Conservation (phyloP, 37 sponge, comb jelly and placozoan species). For the Aplysina aerophoba region DNA sequence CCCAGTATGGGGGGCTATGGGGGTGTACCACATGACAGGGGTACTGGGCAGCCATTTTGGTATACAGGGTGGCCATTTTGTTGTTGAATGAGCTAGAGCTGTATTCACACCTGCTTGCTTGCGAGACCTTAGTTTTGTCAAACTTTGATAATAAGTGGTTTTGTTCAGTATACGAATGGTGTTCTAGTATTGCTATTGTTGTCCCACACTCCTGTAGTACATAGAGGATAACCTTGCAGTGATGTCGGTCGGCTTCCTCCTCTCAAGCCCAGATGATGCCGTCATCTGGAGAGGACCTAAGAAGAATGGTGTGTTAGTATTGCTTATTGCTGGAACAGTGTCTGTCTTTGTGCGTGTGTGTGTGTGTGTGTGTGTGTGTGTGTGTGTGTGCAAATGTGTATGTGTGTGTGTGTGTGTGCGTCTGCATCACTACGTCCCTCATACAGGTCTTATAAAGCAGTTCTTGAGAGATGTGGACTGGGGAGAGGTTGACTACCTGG, state of each 20-base stretch:
- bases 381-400: neutral
- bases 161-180: neutral
- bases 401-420: neutral
- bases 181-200: no score
- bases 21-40: no score
- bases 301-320: conserved; percentile 85
- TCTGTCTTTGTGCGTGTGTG: neutral
- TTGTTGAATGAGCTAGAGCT: no score
- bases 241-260: conserved; percentile 98
- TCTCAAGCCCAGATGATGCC: conserved; percentile 88
- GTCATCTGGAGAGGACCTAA: conserved; percentile 99
- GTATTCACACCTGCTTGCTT: neutral
- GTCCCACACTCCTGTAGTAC: conserved; percentile 48
- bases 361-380: neutral
- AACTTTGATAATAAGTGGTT: neutral
- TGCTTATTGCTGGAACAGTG: neutral
- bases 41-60: no score
- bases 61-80: no score
- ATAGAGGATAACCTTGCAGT: conserved; percentile 93
- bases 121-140: neutral
- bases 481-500: conserved; percentile 96
- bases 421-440: no score
- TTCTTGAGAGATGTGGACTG: conserved; percentile 97
- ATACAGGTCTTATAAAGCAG: conserved; percentile 95
- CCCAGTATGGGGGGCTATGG: no score